Base-by-base conservation (phyloP, 2,113 vertebrate species). In the Charadrius vociferus region DNA sequence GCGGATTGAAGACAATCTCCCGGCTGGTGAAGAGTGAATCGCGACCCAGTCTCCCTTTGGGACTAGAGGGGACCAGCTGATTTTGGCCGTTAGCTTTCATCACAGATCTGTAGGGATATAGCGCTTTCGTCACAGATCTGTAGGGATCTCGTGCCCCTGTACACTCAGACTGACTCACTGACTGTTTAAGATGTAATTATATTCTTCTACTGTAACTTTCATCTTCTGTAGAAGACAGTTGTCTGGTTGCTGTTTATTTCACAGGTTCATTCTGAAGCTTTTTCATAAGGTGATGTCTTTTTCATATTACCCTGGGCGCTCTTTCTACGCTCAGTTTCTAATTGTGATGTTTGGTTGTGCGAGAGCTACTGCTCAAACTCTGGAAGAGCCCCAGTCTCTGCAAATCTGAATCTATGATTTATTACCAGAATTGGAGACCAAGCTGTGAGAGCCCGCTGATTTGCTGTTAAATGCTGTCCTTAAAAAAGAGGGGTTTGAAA, bases 1-100 rank as follows among this genome's bases (percentile, higher is more conserved):
- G 98, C 97, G 99, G 97, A 99, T 99, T 41, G 99, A 99, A 94
- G 99, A 99, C 97, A 99, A 99, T 86, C 98, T 99, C 67, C 99
- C 99, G 7, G 99, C 99, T 34, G 99, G 99, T 77, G 99, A 99
- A 18, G 99, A 99, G 81, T 99, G 98, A 99, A 6, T 7, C 14
- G 14, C 10, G 9, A 20, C 52, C 66, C 92, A 11, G 2, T 8
- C 73, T 73, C 29, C 14, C 30, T 14, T 11, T 36, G 86, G 96
- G 72, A 32, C 95, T 67, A 66, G 39, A 78, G 94, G 75, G 87
- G 86, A 96, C 86, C 81, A 81, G 73, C 93, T 86, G 89, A 77
- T 15, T 32, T 80, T 81, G 77, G 36, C 90, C 41, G 5, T 53
- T 67, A 74, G 94, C 71, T 90, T 73, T 83, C 22, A 7, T 27